These are phyloP conservation scores for Drymodes brunneopygia DNA, from an alignment of 2,113 vertebrate genomes.

Conservation along the genomic window DNA sequence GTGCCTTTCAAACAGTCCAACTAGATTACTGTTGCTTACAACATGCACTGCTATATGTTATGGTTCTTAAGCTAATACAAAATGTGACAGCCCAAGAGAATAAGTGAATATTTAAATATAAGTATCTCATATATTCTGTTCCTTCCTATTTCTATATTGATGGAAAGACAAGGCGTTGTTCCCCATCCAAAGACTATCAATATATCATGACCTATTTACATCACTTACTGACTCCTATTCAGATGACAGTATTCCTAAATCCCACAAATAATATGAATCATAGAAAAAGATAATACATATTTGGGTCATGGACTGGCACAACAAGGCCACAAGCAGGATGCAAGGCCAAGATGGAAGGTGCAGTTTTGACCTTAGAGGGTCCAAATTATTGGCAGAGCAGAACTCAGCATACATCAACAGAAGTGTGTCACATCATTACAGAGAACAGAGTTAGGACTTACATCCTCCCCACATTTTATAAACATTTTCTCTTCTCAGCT, in stretches of 20 bases:
- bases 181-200: background rate
- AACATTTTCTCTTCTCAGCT: background rate
- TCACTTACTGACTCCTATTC: background rate
- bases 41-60: background rate
- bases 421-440: background rate
- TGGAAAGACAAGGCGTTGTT: background rate
- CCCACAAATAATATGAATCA: background rate
- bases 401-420: background rate
- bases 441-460: background rate
- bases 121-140: background rate
- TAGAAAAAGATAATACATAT: background rate
- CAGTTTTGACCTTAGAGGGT: background rate
- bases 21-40: background rate
- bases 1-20: background rate
- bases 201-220: background rate
- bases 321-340: background rate
- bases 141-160: background rate
- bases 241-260: background rate
- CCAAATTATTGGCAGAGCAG: background rate
- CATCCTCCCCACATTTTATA: background rate
- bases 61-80: background rate
- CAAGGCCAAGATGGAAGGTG: background rate
- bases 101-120: background rate
- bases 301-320: background rate
- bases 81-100: background rate